Conservation (phyloP, 2,888 invertebrate species). For the Rhagophthalmus giganteus region DNA sequence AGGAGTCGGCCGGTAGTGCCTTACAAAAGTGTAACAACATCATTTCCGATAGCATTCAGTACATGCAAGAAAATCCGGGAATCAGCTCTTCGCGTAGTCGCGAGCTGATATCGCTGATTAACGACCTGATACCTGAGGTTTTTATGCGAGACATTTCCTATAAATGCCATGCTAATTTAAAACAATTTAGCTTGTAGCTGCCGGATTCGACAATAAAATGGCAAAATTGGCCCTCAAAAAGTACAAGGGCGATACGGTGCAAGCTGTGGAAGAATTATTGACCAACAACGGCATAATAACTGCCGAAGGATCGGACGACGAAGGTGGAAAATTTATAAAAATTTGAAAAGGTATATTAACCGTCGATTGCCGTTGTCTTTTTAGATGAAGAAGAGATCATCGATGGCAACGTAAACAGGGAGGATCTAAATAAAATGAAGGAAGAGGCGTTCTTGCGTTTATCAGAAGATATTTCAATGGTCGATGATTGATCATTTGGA, state of each 20-base stretch:
- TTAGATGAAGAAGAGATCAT: not conserved
- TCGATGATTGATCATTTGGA: slow-evolving; percentile 77
- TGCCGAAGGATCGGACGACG: slow-evolving; percentile 39
- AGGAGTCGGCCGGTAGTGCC: slow-evolving; percentile 63
- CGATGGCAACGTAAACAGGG: slow-evolving; percentile 3
- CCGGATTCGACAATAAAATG: slow-evolving; percentile 63
- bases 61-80: slow-evolving; percentile 64
- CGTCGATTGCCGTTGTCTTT: not conserved
- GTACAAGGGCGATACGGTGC: slow-evolving; percentile 59
- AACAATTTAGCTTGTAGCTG: slow-evolving; percentile 57
- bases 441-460: slow-evolving; percentile 65
- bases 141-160: slow-evolving; percentile 2
- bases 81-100: slow-evolving; percentile 52
- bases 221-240: slow-evolving; percentile 61
- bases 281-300: slow-evolving; percentile 52
- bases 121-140: slow-evolving; percentile 51
- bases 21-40: slow-evolving; percentile 70
- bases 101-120: slow-evolving; percentile 46
- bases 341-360: too few species aligned
- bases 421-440: slow-evolving; percentile 52
- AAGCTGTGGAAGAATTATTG: slow-evolving; percentile 64
- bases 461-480: slow-evolving; percentile 59
- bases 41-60: slow-evolving; percentile 66
- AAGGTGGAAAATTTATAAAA: slow-evolving; percentile 14
- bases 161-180: slow-evolving; percentile 4